Conservation (phyloP, 2,113 vertebrate genomes). For the Trichomycterus rosablanca region DNA sequence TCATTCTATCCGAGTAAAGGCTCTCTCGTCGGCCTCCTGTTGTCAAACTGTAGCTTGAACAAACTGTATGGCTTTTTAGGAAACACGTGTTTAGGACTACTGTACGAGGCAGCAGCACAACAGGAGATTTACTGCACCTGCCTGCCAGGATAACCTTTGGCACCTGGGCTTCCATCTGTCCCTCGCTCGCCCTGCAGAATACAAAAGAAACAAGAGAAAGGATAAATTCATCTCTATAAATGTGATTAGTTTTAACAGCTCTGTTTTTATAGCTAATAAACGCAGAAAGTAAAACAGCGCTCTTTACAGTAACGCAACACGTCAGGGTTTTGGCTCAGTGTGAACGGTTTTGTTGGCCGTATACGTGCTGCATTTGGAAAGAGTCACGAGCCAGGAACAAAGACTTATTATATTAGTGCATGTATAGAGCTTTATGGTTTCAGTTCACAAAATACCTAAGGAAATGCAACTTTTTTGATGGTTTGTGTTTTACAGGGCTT, state of each 20-base stretch:
- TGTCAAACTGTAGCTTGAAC: too few species aligned
- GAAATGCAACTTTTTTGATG: too few species aligned
- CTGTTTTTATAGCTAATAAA: background rate
- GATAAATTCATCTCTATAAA: too few species aligned
- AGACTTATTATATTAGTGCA: background rate
- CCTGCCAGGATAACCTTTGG: constrained; percentile 99
- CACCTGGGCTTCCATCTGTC: constrained; percentile 86
- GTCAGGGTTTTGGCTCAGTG: too few species aligned
- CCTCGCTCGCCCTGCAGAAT: constrained; percentile 80
- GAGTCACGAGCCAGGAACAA: background rate
- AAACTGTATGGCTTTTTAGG: constrained; percentile 12
- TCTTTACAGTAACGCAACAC: background rate
- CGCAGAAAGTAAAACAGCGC: background rate
- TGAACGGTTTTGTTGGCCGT: constrained; percentile 1
- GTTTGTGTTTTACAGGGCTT: too few species aligned
- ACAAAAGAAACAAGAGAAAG: constrained; percentile 37
- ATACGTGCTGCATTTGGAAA: constrained; percentile 19
- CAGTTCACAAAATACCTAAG: too few species aligned
- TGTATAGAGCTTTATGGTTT: too few species aligned
- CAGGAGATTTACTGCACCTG: constrained; percentile 99
- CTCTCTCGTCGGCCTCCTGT: too few species aligned
- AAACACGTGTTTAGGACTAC: constrained; percentile 37
- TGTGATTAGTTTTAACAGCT: background rate
- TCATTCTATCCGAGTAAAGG: too few species aligned
- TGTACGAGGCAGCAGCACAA: constrained; percentile 69